Evolutionary conservation across 2,888 invertebrate genomes (phyloP).

Genomic region (Phragmatobia fuliginosa): DNA sequence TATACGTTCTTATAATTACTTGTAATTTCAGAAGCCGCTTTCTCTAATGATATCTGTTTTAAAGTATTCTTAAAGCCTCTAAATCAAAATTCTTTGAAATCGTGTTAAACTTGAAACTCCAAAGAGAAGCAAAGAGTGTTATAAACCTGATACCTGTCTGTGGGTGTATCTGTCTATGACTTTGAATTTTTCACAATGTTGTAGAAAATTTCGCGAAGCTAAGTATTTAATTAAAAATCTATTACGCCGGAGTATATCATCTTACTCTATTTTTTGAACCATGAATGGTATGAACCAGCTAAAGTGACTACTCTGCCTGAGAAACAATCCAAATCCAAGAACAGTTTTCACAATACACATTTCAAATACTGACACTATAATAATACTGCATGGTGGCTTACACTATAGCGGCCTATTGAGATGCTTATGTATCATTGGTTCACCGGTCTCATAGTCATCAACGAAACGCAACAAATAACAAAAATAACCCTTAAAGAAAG

Average conservation of each 20-base stretch:
- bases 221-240: background rate
- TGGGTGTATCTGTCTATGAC: background rate
- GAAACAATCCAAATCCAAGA: too few relatives aligned
- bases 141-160: background rate
- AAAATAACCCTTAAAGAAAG: too few relatives aligned
- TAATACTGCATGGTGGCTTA: too few relatives aligned
- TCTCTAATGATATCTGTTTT: background rate
- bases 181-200: background rate
- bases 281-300: too few relatives aligned
- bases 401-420: too few relatives aligned
- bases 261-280: background rate
- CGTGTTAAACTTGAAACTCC: background rate
- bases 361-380: too few relatives aligned
- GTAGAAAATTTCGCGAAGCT: background rate
- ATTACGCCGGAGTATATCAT: too few relatives aligned
- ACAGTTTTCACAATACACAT: too few relatives aligned
- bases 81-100: background rate
- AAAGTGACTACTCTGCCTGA: too few relatives aligned
- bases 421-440: too few relatives aligned
- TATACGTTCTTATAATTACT: background rate
- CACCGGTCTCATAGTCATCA: too few relatives aligned
- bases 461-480: too few relatives aligned
- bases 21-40: background rate
- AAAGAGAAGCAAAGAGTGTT: background rate
- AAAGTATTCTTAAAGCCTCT: background rate